Evolutionary conservation across 92 coral and sea anemone species (phyloP).

Genomic region (Porites divaricata): DNA sequence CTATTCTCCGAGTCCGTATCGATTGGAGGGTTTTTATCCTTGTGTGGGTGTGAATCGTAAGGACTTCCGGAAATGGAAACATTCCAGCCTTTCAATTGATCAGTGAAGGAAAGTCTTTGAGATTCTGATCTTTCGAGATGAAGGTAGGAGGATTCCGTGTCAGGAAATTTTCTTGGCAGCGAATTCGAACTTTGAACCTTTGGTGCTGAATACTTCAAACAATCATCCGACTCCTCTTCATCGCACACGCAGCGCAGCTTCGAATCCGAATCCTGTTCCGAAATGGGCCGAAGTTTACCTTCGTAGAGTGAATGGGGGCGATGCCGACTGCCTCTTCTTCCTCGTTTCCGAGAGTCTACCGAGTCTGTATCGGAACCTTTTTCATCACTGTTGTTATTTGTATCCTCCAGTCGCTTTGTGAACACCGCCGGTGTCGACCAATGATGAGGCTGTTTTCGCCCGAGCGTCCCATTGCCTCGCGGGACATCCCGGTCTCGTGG

Average conservation of each 20-base stretch:
- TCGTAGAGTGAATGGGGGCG: slow-evolving; percentile 80
- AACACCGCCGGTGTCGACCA: slow-evolving; percentile 98
- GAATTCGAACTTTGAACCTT: slow-evolving; percentile 16
- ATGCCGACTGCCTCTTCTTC: slow-evolving; percentile 66
- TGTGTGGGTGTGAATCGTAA: slow-evolving; percentile 70
- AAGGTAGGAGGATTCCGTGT: slow-evolving; percentile 56
- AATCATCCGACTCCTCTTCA: slow-evolving; percentile 58
- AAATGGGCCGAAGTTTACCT: slow-evolving; percentile 71
- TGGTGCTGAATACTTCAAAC: slow-evolving; percentile 9
- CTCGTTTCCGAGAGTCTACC: slow-evolving; percentile 62
- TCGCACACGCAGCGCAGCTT: slow-evolving; percentile 82
- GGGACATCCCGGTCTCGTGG: slow-evolving; percentile 59
- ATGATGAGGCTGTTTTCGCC: slow-evolving; percentile 84
- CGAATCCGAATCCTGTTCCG: slow-evolving; percentile 73
- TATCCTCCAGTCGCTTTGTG: slow-evolving; percentile 63
- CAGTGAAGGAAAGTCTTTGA: slow-evolving; percentile 60
- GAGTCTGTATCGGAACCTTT: slow-evolving; percentile 74
- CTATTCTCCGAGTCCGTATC: slow-evolving; percentile 84
- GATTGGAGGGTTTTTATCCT: slow-evolving; percentile 35
- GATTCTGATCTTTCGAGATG: slow-evolving; percentile 79
- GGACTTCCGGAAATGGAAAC: slow-evolving; percentile 61
- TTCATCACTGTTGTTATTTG: slow-evolving; percentile 58
- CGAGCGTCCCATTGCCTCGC: slow-evolving; percentile 49
- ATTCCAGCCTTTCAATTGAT: slow-evolving; percentile 74
- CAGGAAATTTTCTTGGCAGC: slow-evolving; percentile 10